These are phyloP conservation scores for Pantherophis vulpinus DNA, from an alignment of 2,797 vertebrate species.

Conservation along the genomic window DNA sequence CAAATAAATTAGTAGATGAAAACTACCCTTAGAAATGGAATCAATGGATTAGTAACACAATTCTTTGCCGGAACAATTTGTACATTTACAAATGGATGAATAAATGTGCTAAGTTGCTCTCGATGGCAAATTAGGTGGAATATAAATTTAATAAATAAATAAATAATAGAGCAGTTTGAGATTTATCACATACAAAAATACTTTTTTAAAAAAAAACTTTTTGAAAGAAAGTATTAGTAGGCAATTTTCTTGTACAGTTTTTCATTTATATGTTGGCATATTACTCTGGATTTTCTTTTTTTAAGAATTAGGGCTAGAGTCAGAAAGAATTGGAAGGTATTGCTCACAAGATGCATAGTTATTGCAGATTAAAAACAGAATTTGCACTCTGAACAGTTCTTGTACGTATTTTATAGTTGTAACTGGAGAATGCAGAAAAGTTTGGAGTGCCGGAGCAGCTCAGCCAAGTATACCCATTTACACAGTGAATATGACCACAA, in stretches of 20 bases:
- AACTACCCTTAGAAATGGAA: slow-evolving; percentile 25
- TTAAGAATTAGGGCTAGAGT: neutral
- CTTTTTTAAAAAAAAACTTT: neutral
- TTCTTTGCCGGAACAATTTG: neutral
- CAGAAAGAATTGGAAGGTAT: neutral
- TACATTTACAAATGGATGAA: neutral
- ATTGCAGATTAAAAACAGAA: neutral
- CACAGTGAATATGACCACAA: neutral
- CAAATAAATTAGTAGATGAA: slow-evolving; percentile 24
- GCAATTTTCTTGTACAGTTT: slow-evolving; percentile 3
- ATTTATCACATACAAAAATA: neutral
- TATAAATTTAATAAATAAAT: neutral
- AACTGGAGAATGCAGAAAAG: neutral
- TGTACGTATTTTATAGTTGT: neutral
- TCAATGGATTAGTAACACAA: neutral
- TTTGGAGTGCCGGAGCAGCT: neutral
- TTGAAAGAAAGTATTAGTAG: neutral
- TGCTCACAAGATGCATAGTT: neutral
- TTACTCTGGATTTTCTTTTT: neutral
- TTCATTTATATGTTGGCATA: neutral
- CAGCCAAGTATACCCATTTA: neutral
- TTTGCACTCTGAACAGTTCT: neutral
- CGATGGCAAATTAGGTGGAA: neutral
- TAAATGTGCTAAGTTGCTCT: neutral
- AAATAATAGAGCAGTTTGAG: neutral